Conservation (phyloP, 2,888 invertebrate species). For the Synanthedon andrenaeformis region DNA sequence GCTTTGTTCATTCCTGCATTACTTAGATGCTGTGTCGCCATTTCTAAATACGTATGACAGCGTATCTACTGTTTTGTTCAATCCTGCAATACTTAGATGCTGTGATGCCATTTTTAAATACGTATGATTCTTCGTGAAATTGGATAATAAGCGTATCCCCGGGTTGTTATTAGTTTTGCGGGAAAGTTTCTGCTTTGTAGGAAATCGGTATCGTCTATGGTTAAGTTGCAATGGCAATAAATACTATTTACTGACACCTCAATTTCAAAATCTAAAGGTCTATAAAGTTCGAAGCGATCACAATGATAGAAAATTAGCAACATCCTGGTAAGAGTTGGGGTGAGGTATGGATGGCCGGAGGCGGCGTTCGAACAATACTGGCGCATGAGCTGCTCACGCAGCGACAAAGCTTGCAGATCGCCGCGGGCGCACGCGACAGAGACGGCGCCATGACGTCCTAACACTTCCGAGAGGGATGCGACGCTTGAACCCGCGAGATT, state of each 20-base stretch:
- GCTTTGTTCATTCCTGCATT: not conserved
- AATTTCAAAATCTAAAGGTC: slow-evolving; percentile 58
- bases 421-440: slow-evolving; percentile 20
- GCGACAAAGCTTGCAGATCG: slow-evolving; percentile 27
- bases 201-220: slow-evolving; percentile 12
- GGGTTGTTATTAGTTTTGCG: slow-evolving; percentile 41
- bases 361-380: slow-evolving; percentile 47
- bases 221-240: slow-evolving; percentile 36
- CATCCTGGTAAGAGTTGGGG: slow-evolving; percentile 61
- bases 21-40: not conserved
- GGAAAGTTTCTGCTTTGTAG: slow-evolving; percentile 23
- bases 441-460: too few relatives aligned
- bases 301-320: slow-evolving; percentile 69
- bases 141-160: slow-evolving; percentile 18
- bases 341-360: slow-evolving; percentile 59
- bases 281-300: slow-evolving; percentile 58
- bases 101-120: not conserved
- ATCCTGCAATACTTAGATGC: not conserved
- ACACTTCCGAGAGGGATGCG: slow-evolving; percentile 17
- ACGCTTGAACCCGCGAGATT: slow-evolving; percentile 41
- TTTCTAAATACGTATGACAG: not conserved
- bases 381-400: slow-evolving; percentile 32
- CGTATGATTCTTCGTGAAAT: slow-evolving; percentile 5
- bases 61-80: not conserved
- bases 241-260: slow-evolving; percentile 61